Conservation (phyloP, 2,888 invertebrate genomes). For the Rhamnusium bicolor region DNA sequence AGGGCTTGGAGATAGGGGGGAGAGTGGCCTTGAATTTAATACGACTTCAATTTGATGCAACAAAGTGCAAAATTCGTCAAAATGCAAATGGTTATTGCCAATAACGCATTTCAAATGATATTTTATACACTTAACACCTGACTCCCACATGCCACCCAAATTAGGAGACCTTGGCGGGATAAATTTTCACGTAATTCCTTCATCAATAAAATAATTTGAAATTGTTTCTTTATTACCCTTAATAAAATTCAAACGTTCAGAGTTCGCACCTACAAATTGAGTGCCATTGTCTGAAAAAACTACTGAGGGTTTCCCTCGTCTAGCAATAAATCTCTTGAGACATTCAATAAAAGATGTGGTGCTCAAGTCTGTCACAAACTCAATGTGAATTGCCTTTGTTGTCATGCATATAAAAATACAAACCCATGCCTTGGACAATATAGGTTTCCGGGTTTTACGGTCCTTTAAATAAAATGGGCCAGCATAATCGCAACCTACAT, state of each 20-base stretch:
- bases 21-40: slow-evolving; percentile 15
- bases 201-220: neutral
- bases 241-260: slow-evolving; percentile 14
- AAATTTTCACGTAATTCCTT: slow-evolving; percentile 28
- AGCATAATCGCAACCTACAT: slow-evolving; percentile 35
- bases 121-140: slow-evolving; percentile 14
- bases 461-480: slow-evolving; percentile 32
- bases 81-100: neutral
- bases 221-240: slow-evolving; percentile 5
- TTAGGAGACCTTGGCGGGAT: slow-evolving; percentile 19
- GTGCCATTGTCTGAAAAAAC: slow-evolving; percentile 32
- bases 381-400: slow-evolving; percentile 30
- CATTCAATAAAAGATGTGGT: slow-evolving; percentile 20
- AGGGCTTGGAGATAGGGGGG: slow-evolving; percentile 30
- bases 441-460: slow-evolving; percentile 23
- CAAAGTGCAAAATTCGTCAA: slow-evolving; percentile 4
- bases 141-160: slow-evolving; percentile 30
- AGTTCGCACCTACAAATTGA: slow-evolving; percentile 27
- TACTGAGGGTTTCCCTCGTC: slow-evolving; percentile 26
- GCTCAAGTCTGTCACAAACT: slow-evolving; percentile 26
- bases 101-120: slow-evolving; percentile 14
- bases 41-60: slow-evolving; percentile 14
- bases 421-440: slow-evolving; percentile 29
- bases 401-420: slow-evolving; percentile 17
- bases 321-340: slow-evolving; percentile 26